phyloP scores from a whole-genome alignment of 2,113 vertebrate genomes.

The Microtus ochrogaster region DNA sequence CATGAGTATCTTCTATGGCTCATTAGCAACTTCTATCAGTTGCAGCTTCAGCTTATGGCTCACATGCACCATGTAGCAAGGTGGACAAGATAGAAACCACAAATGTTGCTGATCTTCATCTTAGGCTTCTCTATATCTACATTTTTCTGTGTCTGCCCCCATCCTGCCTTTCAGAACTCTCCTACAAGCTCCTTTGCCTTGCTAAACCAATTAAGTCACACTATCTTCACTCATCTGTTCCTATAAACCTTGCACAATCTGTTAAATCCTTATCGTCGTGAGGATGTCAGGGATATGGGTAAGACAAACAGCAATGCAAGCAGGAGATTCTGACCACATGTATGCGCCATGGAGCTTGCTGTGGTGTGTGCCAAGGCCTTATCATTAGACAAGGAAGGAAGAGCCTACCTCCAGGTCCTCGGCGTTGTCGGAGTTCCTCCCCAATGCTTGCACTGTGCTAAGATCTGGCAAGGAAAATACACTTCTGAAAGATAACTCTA shows the following conservation, averaged over 20 bases:
- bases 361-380: fast-evolving
- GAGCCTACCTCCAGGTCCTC: conserved; percentile 52
- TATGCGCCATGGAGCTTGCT: not conserved
- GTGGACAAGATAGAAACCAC: not conserved
- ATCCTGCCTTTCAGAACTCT: not conserved
- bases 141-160: not conserved
- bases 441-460: not conserved
- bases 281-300: not conserved
- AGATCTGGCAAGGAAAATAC: conserved; percentile 47
- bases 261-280: not conserved
- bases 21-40: not conserved
- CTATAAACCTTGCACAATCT: not conserved
- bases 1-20: not conserved
- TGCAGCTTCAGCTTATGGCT: not conserved
- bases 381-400: not conserved
- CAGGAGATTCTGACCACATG: not conserved
- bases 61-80: too few relatives aligned
- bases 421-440: fast-evolving
- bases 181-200: not conserved
- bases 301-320: not conserved
- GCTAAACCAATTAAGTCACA: not conserved
- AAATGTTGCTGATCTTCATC: not conserved
- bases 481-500: conserved; percentile 58
- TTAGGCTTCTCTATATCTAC: not conserved
- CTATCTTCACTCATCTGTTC: not conserved